These are phyloP conservation scores for Crematogaster levior DNA, from an alignment of 2,888 invertebrate genomes.

Conservation along the genomic window DNA sequence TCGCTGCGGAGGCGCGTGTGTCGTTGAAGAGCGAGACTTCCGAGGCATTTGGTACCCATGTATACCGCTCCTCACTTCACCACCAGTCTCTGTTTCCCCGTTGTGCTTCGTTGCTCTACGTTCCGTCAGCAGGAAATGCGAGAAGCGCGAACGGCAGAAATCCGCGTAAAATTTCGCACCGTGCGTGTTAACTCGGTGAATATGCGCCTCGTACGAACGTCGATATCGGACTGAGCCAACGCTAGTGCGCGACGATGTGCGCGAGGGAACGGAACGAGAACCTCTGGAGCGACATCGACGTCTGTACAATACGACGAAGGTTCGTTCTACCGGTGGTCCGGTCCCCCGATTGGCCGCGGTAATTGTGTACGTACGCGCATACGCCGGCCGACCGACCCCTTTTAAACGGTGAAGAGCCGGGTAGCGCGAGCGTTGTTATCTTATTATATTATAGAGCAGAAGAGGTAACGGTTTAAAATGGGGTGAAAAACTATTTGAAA, in stretches of 20 bases:
- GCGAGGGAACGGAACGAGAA: conserved; percentile 54
- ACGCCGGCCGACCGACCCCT: conserved; percentile 51
- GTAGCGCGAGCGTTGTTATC: conserved; percentile 45
- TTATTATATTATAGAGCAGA: conserved; percentile 30
- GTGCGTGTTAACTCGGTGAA: conserved; percentile 15
- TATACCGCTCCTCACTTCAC: conserved; percentile 71
- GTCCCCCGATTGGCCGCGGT: conserved; percentile 66
- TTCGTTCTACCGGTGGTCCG: conserved; percentile 59
- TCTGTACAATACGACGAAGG: conserved; percentile 51
- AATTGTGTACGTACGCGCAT: conserved; percentile 63
- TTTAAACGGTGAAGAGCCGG: conserved; percentile 36
- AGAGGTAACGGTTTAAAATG: neutral
- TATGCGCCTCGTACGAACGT: conserved; percentile 77
- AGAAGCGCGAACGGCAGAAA: conserved; percentile 6
- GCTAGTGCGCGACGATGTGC: conserved; percentile 60
- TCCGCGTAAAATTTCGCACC: conserved; percentile 46
- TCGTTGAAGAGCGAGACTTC: conserved; percentile 70
- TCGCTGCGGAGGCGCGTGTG: conserved; percentile 76
- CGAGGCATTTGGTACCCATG: conserved; percentile 81
- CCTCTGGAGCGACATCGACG: conserved; percentile 57
- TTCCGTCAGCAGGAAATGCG: conserved; percentile 11
- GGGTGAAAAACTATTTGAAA: conserved; percentile 11
- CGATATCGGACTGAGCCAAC: conserved; percentile 80
- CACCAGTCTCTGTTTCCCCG: neutral
- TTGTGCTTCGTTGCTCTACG: neutral